Conservation (phyloP, 2,113 vertebrate genomes). For the Poeciliopsis occidentalis region DNA sequence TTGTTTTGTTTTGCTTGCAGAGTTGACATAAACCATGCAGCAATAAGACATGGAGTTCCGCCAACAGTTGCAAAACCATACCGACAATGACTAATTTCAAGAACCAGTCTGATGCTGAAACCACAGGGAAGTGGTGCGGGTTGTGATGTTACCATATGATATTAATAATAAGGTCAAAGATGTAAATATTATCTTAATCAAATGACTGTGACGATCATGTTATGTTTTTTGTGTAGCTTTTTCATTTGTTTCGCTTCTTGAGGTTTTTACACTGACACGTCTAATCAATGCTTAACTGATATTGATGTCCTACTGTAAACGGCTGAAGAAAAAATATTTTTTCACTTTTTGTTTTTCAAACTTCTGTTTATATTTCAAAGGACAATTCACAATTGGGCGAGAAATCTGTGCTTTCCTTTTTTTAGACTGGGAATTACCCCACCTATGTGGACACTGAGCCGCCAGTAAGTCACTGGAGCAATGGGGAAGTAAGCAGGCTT, state of each 20-base stretch:
- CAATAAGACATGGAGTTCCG: conserved; percentile 45
- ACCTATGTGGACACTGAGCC: conserved; percentile 38
- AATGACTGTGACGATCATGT: conserved; percentile 79
- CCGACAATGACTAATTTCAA: conserved; percentile 10
- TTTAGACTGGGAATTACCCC: conserved; percentile 46
- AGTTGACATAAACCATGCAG: conserved; percentile 51
- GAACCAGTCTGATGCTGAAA: conserved; percentile 10
- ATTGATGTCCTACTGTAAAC: conserved; percentile 39
- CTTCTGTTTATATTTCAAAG: conserved; percentile 11
- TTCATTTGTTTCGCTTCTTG: conserved; percentile 51
- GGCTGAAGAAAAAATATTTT: conserved; percentile 22
- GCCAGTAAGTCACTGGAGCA: conserved; percentile 34
- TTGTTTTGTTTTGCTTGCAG: conserved; percentile 19
- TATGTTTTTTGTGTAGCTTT: conserved; percentile 64
- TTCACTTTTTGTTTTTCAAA: conserved; percentile 21
- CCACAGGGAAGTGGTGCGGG: conserved; percentile 16
- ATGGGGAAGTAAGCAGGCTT: conserved; percentile 49
- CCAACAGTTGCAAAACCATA: conserved; percentile 4
- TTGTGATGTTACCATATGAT: conserved; percentile 13
- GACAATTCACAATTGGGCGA: conserved; percentile 54
- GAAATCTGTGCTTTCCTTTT: conserved; percentile 38
- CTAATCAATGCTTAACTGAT: conserved; percentile 42
- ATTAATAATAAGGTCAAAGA: conserved; percentile 61
- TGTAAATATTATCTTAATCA: conserved; percentile 73
- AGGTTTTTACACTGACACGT: conserved; percentile 62